Percentiles rank a stretch among this genome's conserved stretches.
phyloP scores from a whole-genome alignment of 2,797 vertebrate genomes.

The Melanotaenia nigrans region DNA sequence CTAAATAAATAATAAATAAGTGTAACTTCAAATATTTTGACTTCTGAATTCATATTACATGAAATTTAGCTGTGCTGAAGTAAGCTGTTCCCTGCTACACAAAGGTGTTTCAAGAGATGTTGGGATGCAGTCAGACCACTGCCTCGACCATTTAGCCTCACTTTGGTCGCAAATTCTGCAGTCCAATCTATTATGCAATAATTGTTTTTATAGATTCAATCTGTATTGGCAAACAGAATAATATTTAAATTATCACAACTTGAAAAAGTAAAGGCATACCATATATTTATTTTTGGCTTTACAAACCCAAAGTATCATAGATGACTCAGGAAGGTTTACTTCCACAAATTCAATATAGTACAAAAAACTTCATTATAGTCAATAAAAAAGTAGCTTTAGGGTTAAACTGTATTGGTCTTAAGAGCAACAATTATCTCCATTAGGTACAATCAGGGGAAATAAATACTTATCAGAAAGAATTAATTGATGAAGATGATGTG shows the following conservation, averaged over 20 bases:
- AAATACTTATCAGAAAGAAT: slow-evolving; percentile 55
- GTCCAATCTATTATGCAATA: slow-evolving; percentile 54
- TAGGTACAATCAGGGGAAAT: slow-evolving; percentile 11
- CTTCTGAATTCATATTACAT: not conserved
- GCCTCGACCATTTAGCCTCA: not conserved
- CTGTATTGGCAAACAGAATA: slow-evolving; percentile 22
- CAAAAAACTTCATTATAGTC: too few species aligned
- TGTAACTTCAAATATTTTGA: slow-evolving; percentile 16
- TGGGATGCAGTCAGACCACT: too few species aligned
- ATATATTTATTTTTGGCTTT: too few species aligned
- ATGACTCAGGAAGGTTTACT: too few species aligned
- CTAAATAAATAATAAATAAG: not conserved
- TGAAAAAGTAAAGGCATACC: too few species aligned
- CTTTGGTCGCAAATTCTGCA: slow-evolving; percentile 25
- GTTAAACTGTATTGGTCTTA: slow-evolving; percentile 30
- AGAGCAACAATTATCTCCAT: slow-evolving; percentile 53
- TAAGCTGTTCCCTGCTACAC: not conserved
- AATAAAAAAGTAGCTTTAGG: too few species aligned
- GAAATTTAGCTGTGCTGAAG: slow-evolving; percentile 2
- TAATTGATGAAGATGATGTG: slow-evolving; percentile 50
- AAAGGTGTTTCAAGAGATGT: too few species aligned
- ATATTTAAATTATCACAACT: slow-evolving; percentile 16
- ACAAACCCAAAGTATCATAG: too few species aligned
- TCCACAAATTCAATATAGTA: too few species aligned
- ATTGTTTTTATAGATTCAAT: slow-evolving; percentile 46